Evolutionary conservation across 2,888 invertebrate genomes (phyloP), one percentile per base, ranked within the genome.

Genomic region (Agrochola lychnidis): DNA sequence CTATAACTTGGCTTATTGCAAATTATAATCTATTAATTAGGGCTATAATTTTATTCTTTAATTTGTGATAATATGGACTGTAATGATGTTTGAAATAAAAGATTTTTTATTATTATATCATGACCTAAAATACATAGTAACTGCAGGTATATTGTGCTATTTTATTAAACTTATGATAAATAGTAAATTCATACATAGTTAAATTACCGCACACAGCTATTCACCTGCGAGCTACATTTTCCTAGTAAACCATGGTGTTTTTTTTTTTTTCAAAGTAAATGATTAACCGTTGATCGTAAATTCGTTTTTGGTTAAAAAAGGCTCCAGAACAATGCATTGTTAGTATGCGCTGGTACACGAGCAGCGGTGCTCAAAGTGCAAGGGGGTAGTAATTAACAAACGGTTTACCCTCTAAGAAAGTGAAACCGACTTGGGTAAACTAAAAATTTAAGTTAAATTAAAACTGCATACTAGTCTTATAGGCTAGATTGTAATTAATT

Each of bases 201-300:
- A 40, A 61, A 48, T 53, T 25, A 25, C 48, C 19, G 19, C 36
- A 19, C 2, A 53, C 19, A 4, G 30, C 9, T 12, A 19, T 12
- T 45, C 30, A n/a, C 22, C 12, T 45, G 53, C 6, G 30, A 10
- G 40, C 22, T 36, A 68, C 25, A 66, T 53, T 66, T 30, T 57
- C 5, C n/a, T 25, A 45, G 25, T 45, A 36, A 61, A 42, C 14
- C n/a, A 19, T 59, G 61, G 62, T 42, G 56, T 62, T 83, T 40
- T 53, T 73, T 40, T 53, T 73, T 76, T 59, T 48, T 51, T 25
- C 45, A 19, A 70, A 72, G 59, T 66, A 57, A 78, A 79, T 83
- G 62, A 78, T 71, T 73, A 70, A 59, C 69, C 36, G 30, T 78
- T 73, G 73, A 73, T 70, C 73, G 51, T 53, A 72, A 71, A 80